A percentile compares a stretch with the other conserved stretches of the same genome.
These are phyloP conservation scores for Hirtodrosophila confusa DNA, from an alignment of 2,888 invertebrate species.

Conservation along the genomic window DNA sequence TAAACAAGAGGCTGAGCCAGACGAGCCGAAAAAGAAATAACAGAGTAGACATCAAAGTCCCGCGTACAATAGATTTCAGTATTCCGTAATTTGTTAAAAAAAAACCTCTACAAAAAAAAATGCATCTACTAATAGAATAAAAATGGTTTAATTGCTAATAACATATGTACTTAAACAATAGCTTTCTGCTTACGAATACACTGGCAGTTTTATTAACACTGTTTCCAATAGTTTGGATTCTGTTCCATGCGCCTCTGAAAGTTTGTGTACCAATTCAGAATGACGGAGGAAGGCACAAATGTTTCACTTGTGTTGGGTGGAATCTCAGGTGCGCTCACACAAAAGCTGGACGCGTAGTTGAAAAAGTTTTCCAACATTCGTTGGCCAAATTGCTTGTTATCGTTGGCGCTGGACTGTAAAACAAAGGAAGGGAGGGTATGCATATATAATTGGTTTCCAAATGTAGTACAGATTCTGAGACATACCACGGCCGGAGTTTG, in stretches of 20 bases:
- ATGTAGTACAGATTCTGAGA: not conserved
- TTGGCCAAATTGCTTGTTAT: constrained; percentile 89
- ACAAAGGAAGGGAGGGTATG: not conserved
- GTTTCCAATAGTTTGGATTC: constrained; percentile 97
- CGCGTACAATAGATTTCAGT: too few relatives aligned
- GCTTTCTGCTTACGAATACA: constrained; percentile 1
- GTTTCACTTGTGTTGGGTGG: constrained; percentile 89
- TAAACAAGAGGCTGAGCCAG: not conserved
- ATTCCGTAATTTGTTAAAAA: constrained; percentile 1
- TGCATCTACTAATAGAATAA: constrained; percentile 8
- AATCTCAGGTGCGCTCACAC: constrained; percentile 91
- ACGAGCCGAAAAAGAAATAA: constrained; percentile 9
- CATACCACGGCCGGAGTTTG: constrained; percentile 84
- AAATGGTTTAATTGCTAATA: constrained; percentile 21
- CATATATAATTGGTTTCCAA: not conserved
- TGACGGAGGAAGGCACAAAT: constrained; percentile 93
- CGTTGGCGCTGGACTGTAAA: constrained; percentile 83
- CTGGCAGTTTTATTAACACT: constrained; percentile 57
- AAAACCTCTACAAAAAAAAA: not conserved
- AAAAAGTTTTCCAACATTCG: constrained; percentile 97
- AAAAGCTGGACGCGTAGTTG: constrained; percentile 96
- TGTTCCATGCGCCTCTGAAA: constrained; percentile 94
- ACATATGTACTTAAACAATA: constrained; percentile 23
- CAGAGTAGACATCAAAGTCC: not conserved
- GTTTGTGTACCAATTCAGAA: constrained; percentile 97